phyloP scores from a whole-genome alignment of 2,888 invertebrate species.

The Ernsta delagoae region DNA sequence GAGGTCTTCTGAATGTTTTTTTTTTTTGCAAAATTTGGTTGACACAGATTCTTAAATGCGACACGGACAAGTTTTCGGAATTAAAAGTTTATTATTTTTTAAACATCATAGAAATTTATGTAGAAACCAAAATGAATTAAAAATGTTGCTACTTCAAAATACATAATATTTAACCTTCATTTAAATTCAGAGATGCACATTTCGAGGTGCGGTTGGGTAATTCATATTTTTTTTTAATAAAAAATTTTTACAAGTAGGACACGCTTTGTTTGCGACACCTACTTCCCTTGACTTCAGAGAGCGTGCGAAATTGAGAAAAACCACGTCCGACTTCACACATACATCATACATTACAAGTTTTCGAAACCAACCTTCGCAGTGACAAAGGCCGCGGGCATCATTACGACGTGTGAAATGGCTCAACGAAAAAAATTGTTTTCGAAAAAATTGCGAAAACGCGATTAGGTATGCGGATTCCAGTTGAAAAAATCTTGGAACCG shows the following conservation, averaged over 20 bases:
- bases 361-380: slow-evolving; percentile 11
- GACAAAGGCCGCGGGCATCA: slow-evolving; percentile 30
- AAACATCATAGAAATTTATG: no score
- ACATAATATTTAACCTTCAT: no score
- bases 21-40: no score
- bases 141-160: no score
- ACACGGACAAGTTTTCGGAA: no score
- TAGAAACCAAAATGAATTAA: no score
- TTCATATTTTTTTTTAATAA: slow-evolving; percentile 10
- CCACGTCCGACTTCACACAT: not conserved
- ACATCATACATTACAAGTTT: slow-evolving; percentile 17
- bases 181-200: not conserved
- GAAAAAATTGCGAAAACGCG: slow-evolving; percentile 27
- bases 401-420: slow-evolving; percentile 36
- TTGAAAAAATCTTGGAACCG: slow-evolving; percentile 36
- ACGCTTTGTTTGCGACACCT: slow-evolving; percentile 27
- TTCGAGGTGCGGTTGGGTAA: slow-evolving; percentile 17
- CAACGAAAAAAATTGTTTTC: slow-evolving; percentile 33
- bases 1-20: no score
- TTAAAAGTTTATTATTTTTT: no score
- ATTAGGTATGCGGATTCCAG: slow-evolving; percentile 3
- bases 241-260: slow-evolving; percentile 29
- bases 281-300: slow-evolving; percentile 26
- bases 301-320: slow-evolving; percentile 7
- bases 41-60: no score